Percentiles rank a stretch among this genome's conserved stretches.
Evolutionary conservation across 2,113 vertebrate genomes (phyloP).

Genomic region (Illadopsis cleaveri): DNA sequence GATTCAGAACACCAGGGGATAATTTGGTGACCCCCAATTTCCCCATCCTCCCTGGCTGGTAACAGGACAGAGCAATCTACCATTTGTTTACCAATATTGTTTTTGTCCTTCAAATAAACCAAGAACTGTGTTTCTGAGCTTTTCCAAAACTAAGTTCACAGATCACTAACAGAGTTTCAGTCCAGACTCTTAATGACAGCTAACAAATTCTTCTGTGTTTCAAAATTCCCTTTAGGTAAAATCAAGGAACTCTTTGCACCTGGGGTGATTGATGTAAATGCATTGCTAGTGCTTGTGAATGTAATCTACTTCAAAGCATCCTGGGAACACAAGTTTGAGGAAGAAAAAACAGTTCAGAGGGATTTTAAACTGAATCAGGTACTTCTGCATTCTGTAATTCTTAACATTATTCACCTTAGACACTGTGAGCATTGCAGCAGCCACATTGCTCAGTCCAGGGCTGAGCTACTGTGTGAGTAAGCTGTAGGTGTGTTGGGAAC

Average conservation of each 20-base stretch:
- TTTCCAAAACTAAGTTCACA: not conserved
- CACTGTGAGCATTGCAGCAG: not conserved
- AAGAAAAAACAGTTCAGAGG: constrained; percentile 78
- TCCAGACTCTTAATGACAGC: not conserved
- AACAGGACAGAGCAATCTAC: not conserved
- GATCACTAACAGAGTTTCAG: not conserved
- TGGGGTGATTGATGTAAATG: constrained; percentile 64
- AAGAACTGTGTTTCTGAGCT: not conserved
- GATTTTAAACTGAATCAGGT: constrained; percentile 84
- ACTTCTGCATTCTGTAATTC: not conserved
- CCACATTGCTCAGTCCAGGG: not conserved
- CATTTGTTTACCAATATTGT: not conserved
- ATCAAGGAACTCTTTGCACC: constrained; percentile 88
- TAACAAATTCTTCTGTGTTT: not conserved
- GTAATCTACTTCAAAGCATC: constrained; percentile 94
- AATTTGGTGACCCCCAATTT: not conserved
- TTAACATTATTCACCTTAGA: not conserved
- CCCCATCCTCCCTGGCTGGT: not conserved
- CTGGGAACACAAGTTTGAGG: constrained; percentile 82
- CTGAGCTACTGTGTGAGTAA: not conserved
- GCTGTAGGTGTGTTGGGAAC: not conserved
- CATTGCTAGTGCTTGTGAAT: constrained; percentile 86
- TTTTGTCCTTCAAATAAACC: not conserved
- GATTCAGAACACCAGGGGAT: not conserved
- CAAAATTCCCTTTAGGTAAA: constrained; percentile 78